Evolutionary conservation across 2,888 invertebrate genomes (phyloP), one percentile per base, ranked within the genome.

Genomic region (Brachynemurus nebulosus): DNA sequence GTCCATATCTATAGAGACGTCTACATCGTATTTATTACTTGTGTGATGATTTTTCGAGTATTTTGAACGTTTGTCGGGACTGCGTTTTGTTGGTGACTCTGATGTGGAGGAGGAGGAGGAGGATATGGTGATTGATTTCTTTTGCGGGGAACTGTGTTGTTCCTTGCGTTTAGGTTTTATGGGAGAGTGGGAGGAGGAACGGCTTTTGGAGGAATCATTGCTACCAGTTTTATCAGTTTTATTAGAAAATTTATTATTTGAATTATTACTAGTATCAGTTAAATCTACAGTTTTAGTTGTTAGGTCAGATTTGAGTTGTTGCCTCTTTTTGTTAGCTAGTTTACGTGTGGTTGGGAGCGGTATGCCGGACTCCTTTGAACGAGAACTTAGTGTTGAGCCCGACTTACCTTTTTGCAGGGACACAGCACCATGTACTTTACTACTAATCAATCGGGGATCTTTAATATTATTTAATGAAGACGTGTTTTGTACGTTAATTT

Each of bases 391-490:
- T 34, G 17, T 14, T n/a, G 23, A 23, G 14, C 40, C 40, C 40
- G 23, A 40, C 40, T 27, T 40, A 27, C 17, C 23, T 11, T 27
- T 40, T 37, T 20, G 12, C 12, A 17, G 7, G 12, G 17, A 14
- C 16, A 20, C 20, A 37, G 12, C 19, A 37, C 48, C 51, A 42
- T 47, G 50, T 42, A 48, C 50, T 40, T 51, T 51, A 46, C 48
- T 51, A 56, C 55, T 58, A 53, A 61, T 52, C 55, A 61, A 60
- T 55, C 64, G 64, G 55, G 64, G 60, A 54, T 65, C 64, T 56
- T 57, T 59, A 19, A 37, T 17, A 54, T 59, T 60, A 57, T 54
- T 56, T 52, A 60, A 59, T 46, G 48, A 34, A 40, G 45, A 46
- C 47, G 36, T 39, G 44, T 37, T 42, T 58, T 59, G 57, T 56